Evolutionary conservation across 2,113 vertebrate genomes (phyloP).

Genomic region (Typhlomys cinereus): DNA sequence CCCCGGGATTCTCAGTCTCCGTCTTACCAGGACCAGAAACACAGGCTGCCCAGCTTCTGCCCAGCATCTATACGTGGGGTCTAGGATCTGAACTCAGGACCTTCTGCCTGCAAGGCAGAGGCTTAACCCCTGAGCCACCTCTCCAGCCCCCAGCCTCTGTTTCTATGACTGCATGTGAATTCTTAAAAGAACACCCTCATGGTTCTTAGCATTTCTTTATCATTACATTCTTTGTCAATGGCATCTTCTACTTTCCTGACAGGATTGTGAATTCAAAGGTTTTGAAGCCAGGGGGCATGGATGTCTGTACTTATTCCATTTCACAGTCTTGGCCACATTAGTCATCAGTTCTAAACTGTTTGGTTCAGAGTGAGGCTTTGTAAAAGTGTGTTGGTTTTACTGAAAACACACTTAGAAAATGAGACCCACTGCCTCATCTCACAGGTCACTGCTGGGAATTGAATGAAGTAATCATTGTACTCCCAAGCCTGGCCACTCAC

Average conservation of each 20-base stretch:
- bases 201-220: conserved; percentile 24
- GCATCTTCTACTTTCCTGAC: not conserved
- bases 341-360: not conserved
- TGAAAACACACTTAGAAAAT: not conserved
- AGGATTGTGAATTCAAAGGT: not conserved
- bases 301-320: not conserved
- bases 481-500: not conserved
- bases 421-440: not conserved
- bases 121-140: too few species aligned
- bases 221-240: not conserved
- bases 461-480: not conserved
- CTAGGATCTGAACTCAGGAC: too few species aligned
- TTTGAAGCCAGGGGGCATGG: not conserved
- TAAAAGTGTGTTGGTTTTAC: not conserved
- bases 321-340: not conserved
- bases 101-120: too few species aligned
- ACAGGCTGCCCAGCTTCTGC: too few species aligned
- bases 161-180: not conserved
- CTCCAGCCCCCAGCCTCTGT: too few species aligned
- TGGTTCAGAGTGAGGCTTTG: not conserved
- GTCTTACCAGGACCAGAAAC: too few species aligned
- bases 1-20: too few species aligned
- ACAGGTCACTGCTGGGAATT: conserved; percentile 21
- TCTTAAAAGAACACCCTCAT: not conserved
- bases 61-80: too few species aligned